A percentile compares a stretch with the other conserved stretches of the same genome.
Conservation (phyloP, 2,113 vertebrate genomes). For the Acrocephalus kingi region DNA sequence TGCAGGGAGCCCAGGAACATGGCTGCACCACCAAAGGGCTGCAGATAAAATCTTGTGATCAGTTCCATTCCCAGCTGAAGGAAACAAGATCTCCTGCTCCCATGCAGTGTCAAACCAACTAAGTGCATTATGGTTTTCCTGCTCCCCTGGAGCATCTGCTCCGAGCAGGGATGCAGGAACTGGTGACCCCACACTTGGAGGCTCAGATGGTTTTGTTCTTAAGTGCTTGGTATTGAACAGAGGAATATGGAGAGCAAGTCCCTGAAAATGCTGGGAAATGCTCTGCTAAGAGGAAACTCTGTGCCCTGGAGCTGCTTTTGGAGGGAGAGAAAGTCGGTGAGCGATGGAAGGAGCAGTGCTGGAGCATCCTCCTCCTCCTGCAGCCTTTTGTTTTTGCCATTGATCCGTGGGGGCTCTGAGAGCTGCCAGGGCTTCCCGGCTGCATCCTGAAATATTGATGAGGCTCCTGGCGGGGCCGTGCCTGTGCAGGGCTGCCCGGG, state of each 20-base stretch:
- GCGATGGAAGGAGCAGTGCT: not conserved
- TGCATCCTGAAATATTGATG: constrained; percentile 25
- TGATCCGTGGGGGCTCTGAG: not conserved
- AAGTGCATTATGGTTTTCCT: not conserved
- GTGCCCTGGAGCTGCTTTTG: not conserved
- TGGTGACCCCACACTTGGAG: not conserved
- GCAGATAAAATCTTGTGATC: not conserved
- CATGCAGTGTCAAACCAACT: not conserved
- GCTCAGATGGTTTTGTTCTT: not conserved
- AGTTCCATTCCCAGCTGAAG: not conserved
- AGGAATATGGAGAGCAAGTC: accelerated
- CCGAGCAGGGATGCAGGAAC: not conserved
- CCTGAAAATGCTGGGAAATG: not conserved
- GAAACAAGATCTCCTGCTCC: constrained; percentile 26
- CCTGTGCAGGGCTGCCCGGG: not conserved
- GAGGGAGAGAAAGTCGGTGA: accelerated
- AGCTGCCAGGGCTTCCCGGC: constrained; percentile 26
- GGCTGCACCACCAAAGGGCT: not conserved
- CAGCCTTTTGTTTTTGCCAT: constrained; percentile 31
- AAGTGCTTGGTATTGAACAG: not conserved
- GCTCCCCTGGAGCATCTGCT: constrained; percentile 6
- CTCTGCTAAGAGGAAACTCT: not conserved
- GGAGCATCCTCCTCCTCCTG: not conserved
- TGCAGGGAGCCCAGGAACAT: not conserved
- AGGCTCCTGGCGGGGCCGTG: not conserved